A percentile compares a stretch with the other conserved stretches of the same genome.
Evolutionary conservation across 2,113 vertebrate species (phyloP).

Genomic region (Accipiter virgatus): DNA sequence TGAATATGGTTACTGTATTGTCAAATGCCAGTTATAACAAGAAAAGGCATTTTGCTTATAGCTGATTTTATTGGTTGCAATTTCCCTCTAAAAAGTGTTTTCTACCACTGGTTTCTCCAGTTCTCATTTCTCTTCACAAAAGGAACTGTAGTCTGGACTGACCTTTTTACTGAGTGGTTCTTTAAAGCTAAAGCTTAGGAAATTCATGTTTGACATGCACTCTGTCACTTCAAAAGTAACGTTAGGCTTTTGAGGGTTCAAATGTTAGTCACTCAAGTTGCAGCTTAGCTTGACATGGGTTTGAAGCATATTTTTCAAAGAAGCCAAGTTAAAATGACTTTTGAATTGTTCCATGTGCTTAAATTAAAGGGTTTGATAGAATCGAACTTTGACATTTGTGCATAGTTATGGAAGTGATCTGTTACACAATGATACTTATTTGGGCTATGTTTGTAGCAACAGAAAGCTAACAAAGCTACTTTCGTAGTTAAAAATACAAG

Average conservation of each 20-base stretch:
- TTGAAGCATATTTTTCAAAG: neutral
- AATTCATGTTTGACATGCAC: neutral
- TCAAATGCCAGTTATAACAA: neutral
- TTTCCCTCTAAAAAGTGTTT: neutral
- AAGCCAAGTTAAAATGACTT: neutral
- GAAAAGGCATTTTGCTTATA: neutral
- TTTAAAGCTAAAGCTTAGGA: constrained; percentile 39
- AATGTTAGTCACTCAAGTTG: neutral
- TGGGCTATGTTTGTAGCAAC: neutral
- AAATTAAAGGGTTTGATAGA: neutral
- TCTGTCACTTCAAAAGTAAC: constrained; percentile 28
- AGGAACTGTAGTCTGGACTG: neutral
- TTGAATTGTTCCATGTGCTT: neutral
- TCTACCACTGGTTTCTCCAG: neutral
- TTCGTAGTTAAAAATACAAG: neutral
- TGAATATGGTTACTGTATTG: fast-evolving
- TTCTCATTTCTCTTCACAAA: neutral
- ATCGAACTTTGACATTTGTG: neutral
- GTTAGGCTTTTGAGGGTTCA: neutral
- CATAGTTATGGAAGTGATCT: neutral
- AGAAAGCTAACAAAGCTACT: neutral
- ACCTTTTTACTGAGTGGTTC: neutral
- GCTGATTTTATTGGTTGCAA: neutral
- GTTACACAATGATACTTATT: neutral
- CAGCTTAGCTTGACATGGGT: neutral